Percentiles rank a stretch among this genome's conserved stretches.
phyloP scores from a whole-genome alignment of 2,888 invertebrate genomes.

The Scaptomyza reducta region DNA sequence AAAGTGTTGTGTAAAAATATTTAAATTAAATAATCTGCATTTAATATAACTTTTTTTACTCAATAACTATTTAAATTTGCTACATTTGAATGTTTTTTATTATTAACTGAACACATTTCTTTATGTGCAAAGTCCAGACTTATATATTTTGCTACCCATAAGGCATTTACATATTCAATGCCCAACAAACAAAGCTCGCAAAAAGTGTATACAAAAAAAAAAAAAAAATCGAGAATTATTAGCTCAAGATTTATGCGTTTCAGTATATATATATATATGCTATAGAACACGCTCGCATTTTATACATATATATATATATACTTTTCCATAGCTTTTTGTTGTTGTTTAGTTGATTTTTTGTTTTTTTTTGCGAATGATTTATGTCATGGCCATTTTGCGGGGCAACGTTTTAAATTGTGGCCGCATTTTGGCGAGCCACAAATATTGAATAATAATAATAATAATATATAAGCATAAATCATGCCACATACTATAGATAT shows the following conservation, averaged over 20 bases:
- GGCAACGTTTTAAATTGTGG: constrained; percentile 59
- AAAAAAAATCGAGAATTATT: constrained; percentile 37
- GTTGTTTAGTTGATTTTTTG: constrained; percentile 38
- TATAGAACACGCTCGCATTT: constrained; percentile 1
- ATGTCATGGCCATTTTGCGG: constrained; percentile 43
- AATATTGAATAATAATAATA: constrained; percentile 53
- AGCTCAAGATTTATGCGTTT: constrained; percentile 65
- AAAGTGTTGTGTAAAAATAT: no score
- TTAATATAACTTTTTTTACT: no score
- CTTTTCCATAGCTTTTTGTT: constrained; percentile 3
- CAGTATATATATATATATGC: neutral
- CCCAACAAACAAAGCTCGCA: neutral
- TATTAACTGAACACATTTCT: no score
- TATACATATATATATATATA: neutral
- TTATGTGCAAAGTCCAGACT: no score
- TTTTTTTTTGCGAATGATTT: constrained; percentile 50
- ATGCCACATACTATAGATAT: constrained; percentile 10
- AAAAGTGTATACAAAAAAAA: constrained; percentile 12
- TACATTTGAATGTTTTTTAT: no score
- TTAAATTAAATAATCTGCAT: no score
- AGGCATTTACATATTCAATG: neutral
- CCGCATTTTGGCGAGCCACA: constrained; percentile 69
- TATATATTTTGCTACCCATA: no score
- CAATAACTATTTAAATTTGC: no score
- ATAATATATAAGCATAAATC: constrained; percentile 34